phyloP scores from a whole-genome alignment of 2,113 vertebrate species.

The Antechinus flavipes region DNA sequence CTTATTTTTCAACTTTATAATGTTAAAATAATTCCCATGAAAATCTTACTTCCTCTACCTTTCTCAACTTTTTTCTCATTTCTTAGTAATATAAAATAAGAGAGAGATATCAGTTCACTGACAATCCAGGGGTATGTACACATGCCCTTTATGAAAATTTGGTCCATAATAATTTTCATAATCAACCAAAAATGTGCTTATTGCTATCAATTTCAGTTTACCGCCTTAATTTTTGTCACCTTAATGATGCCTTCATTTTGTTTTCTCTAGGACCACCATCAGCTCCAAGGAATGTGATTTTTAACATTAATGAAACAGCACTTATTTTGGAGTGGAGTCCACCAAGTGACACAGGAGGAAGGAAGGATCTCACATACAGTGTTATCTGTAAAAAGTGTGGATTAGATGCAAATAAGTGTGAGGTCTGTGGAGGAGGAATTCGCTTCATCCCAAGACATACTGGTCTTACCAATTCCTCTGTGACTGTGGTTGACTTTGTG shows the following conservation, averaged over 20 bases:
- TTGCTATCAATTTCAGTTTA: not conserved
- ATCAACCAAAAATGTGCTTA: not conserved
- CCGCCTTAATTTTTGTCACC: not conserved
- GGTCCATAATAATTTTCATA: conserved; percentile 42
- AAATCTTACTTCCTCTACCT: not conserved
- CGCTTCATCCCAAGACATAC: conserved; percentile 92
- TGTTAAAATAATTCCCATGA: not conserved
- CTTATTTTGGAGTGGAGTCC: conserved; percentile 96
- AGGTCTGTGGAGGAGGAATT: conserved; percentile 92
- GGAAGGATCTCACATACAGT: conserved; percentile 95
- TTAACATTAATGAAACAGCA: conserved; percentile 95
- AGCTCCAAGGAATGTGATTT: conserved; percentile 91
- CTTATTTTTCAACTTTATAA: not conserved
- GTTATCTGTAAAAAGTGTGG: conserved; percentile 94
- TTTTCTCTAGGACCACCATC: conserved; percentile 89
- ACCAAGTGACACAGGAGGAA: conserved; percentile 93
- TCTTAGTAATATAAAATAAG: not conserved
- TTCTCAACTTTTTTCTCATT: not conserved
- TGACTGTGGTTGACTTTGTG: conserved; percentile 93
- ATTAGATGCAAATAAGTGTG: conserved; percentile 87
- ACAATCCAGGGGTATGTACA: not conserved
- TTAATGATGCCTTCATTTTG: conserved; percentile 50
- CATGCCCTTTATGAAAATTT: not conserved
- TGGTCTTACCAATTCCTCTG: conserved; percentile 91
- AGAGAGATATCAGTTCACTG: not conserved